Percentiles rank a stretch among this genome's conserved stretches.
phyloP scores from a whole-genome alignment of 92 coral and sea anemone species.

The Bergia puertoricense region DNA sequence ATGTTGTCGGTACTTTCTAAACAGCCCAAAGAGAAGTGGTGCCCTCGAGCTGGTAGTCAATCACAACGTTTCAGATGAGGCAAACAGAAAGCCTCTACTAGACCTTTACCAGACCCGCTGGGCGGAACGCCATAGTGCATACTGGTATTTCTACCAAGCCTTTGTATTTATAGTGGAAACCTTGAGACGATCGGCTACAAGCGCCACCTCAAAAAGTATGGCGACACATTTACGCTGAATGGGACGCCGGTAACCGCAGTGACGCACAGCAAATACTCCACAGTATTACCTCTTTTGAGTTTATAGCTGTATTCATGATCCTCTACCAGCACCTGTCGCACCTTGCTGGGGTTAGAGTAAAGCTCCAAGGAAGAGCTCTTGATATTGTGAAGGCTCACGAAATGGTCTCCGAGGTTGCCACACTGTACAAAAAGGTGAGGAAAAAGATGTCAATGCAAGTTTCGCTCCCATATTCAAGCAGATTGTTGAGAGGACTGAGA shows the following conservation, averaged over 20 bases:
- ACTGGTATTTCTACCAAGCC: slow-evolving; percentile 48
- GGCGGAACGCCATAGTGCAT: slow-evolving; percentile 40
- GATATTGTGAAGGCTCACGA: slow-evolving; percentile 8
- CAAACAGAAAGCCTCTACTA: neutral
- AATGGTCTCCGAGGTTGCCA: neutral
- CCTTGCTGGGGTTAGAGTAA: slow-evolving; percentile 13
- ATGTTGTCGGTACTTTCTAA: slow-evolving; percentile 10
- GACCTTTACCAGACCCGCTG: slow-evolving; percentile 45
- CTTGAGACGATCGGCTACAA: slow-evolving; percentile 28
- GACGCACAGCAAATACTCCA: slow-evolving; percentile 8
- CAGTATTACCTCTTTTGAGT: slow-evolving; percentile 35
- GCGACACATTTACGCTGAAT: slow-evolving; percentile 33
- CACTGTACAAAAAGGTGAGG: neutral
- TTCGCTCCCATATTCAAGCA: slow-evolving; percentile 7
- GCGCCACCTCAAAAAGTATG: slow-evolving; percentile 39
- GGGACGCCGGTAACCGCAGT: slow-evolving; percentile 35
- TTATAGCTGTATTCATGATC: slow-evolving; percentile 33
- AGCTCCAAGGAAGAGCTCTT: neutral
- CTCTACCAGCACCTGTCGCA: slow-evolving; percentile 41
- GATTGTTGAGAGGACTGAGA: slow-evolving; percentile 12
- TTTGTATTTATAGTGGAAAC: neutral
- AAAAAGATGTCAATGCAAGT: neutral
- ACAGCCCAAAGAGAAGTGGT: neutral
- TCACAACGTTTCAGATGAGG: slow-evolving; percentile 1
- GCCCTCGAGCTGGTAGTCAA: too few species aligned